Evolutionary conservation across 2,888 invertebrate species (phyloP), one percentile per base, ranked within the genome.

Genomic region (Chironomus tentans): DNA sequence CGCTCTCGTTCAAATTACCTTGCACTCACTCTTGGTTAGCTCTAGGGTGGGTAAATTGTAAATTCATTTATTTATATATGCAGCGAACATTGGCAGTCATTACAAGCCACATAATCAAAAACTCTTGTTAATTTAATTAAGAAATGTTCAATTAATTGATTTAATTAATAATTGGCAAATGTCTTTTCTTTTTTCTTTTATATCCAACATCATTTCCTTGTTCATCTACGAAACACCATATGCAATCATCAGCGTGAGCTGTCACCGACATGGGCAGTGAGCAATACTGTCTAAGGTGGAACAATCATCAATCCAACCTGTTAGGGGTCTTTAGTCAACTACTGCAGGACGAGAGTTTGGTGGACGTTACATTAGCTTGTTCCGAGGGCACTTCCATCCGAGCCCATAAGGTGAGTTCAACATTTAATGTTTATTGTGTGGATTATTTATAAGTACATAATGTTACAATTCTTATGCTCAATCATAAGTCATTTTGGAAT

Each of bases 211-310:
- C 38, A 7, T 18, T 61, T 46, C 47, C 18, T 73, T 46, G 47
- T 65, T 56, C 24, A 50, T 75, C 50, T 18, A 56, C 38, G n/a
- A 10, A 38, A 38, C 10, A 38, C 4, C 38, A 38, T 38, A 10
- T 10, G 4, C 38, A 38, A 38, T 38, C 38, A 38, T 85, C 88
- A 91, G 92, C 90, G 92, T 89, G 90, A 90, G 90, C 91, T 91
- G 90, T 91, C 91, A 91, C 90, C 93, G 93, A 93, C 92, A 93
- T 94, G 93, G 94, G 94, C 92, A 94, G 94, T 94, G 94, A 95
- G 92, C 95, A 95, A 89, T 95, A 95, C 91, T 95, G 95, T 90
- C 92, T 95, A 90, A 94, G 95, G 92, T 95, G 95, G 95, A 95
- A 95, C 91, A 95, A 95, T 93, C 95, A 95, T 93, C 94, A 94